A percentile compares a stretch with the other conserved stretches of the same genome.
These are phyloP conservation scores for Ptilodon capucinus DNA, from an alignment of 2,888 invertebrate species.

Conservation along the genomic window DNA sequence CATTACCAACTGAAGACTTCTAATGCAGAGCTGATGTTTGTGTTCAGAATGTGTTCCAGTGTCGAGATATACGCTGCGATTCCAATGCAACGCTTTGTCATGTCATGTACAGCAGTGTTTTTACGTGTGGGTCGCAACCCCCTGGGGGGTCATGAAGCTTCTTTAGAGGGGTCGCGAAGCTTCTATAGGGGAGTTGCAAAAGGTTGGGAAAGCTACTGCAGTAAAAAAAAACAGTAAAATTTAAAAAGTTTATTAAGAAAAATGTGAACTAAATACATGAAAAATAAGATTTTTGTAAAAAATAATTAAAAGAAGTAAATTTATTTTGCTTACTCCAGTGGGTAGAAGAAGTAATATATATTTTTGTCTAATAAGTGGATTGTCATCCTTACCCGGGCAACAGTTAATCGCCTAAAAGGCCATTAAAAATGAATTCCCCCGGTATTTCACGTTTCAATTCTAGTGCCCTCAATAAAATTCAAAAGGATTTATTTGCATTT, in stretches of 20 bases:
- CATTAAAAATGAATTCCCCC: background rate
- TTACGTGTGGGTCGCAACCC: too few relatives aligned
- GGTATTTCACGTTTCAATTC: background rate
- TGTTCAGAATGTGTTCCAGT: background rate
- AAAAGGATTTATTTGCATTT: background rate
- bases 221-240: too few relatives aligned
- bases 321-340: too few relatives aligned
- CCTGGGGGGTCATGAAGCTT: too few relatives aligned
- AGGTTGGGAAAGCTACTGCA: too few relatives aligned
- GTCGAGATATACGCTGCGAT: background rate
- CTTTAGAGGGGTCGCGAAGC: too few relatives aligned
- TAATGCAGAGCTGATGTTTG: background rate
- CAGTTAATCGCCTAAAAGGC: slow-evolving; percentile 1
- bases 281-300: too few relatives aligned
- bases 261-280: too few relatives aligned
- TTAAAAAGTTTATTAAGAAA: too few relatives aligned
- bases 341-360: background rate
- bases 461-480: background rate
- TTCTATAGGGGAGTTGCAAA: too few relatives aligned
- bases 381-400: background rate
- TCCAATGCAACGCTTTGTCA: background rate
- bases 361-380: background rate
- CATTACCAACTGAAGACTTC: background rate
- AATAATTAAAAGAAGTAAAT: too few relatives aligned
- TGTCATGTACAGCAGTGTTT: too few relatives aligned